A percentile compares a stretch with the other conserved stretches of the same genome.
phyloP scores from a whole-genome alignment of 2,888 invertebrate genomes.

The Scaptomyza cyrtandrae region DNA sequence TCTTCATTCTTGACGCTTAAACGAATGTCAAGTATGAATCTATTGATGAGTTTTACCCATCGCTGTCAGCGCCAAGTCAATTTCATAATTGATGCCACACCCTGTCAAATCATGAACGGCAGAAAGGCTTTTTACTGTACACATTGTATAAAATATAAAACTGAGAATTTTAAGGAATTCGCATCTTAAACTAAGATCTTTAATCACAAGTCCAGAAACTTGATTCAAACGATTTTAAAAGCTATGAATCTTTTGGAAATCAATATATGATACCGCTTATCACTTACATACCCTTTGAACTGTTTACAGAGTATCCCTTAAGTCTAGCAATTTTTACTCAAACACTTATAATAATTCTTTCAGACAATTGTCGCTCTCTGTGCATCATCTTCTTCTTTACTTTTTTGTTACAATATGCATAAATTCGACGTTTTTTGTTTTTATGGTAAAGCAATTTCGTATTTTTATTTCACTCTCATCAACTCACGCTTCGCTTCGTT shows the following conservation, averaged over 20 bases:
- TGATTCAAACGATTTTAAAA: no score
- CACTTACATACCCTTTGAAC: accelerated
- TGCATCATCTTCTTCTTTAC: constrained; percentile 5
- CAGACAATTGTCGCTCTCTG: constrained; percentile 19
- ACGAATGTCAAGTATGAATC: constrained; percentile 81
- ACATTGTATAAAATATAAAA: no score
- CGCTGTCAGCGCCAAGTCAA: constrained; percentile 43
- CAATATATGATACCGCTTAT: no score
- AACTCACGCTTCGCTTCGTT: constrained; percentile 35
- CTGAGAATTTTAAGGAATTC: no score
- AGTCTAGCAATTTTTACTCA: not conserved
- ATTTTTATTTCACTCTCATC: constrained; percentile 28
- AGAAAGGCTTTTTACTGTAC: no score
- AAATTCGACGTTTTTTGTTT: constrained; percentile 40
- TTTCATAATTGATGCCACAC: constrained; percentile 56
- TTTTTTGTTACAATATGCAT: constrained; percentile 59
- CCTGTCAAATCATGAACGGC: not conserved
- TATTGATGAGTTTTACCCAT: constrained; percentile 69
- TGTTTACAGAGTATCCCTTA: not conserved
- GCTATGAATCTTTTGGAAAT: no score
- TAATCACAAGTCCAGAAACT: no score
- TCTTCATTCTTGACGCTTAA: constrained; percentile 58
- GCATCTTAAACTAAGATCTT: no score
- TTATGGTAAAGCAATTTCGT: constrained; percentile 56
- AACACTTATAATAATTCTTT: constrained; percentile 12